Base-by-base conservation (phyloP, 2,888 invertebrate species). In the Ectemnius cavifrons region DNA sequence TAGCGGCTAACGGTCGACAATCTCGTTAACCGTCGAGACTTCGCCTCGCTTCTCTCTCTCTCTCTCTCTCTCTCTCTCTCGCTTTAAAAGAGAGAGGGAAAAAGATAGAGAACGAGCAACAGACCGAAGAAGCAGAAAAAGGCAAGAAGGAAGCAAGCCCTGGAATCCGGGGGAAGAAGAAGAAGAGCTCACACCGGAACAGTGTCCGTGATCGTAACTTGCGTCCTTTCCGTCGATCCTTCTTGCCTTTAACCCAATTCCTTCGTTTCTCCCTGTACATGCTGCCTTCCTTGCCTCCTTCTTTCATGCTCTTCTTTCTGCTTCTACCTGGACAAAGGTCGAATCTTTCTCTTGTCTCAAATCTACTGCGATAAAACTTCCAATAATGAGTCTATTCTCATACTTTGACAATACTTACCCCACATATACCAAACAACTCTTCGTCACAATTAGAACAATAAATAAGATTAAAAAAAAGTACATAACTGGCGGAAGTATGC, bases 231-330 rank as follows among this genome's bases (percentile, higher is more conserved):
- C 52, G 6, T 63, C 61, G 66, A 69, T 67, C 18, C 46, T 75
- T 64, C 52, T 63, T 67, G 71, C 58, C 73, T 78, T 79, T 78
- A 73, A 78, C 78, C 80, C 71, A 79, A 79, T 79, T 80, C 58
- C 65, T 58, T 66, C 46, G 49, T 16, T n/a, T 49, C 62, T 47
- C 56, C 56, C 27, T 6, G 18, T 49, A 20, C 47, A 20, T 20
- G 47, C 23, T 47, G 8, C 63, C 20, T 59, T 59, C n/a, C 63
- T 20, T 27, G 52, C 23, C 4, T 45, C 56, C 23, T 52, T 18
- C 46, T 52, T 18, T 18, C 46, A 49, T 23, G 6, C 69, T 13
- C 28, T 56, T 65, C 65, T 46, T 59, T 59, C 13, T 20, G 0
- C n/a, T n/a, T n/a, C n/a, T 59, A 23, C 28, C 5, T n/a, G 2